These are phyloP conservation scores for Plestiodon gilberti DNA, from an alignment of 2,113 vertebrate species.

Conservation along the genomic window DNA sequence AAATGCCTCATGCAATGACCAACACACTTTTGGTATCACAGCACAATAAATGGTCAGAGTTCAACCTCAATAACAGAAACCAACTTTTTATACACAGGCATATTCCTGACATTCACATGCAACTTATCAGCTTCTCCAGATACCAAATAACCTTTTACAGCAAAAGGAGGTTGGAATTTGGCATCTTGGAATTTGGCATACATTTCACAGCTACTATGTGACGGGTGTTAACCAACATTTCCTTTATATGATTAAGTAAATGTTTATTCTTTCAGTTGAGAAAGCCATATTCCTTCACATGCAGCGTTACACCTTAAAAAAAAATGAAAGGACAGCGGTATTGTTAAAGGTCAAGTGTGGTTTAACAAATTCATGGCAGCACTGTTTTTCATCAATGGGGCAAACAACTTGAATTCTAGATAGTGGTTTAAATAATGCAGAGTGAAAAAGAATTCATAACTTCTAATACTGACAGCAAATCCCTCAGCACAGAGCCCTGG, in stretches of 20 bases:
- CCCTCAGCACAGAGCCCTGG: not conserved
- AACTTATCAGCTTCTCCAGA: conserved; percentile 15
- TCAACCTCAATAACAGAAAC: not conserved
- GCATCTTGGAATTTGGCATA: not conserved
- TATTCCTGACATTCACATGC: not conserved
- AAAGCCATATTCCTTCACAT: not conserved
- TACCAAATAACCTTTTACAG: conserved; percentile 37
- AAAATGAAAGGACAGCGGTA: too few relatives aligned
- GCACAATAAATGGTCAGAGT: not conserved
- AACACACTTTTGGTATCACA: not conserved
- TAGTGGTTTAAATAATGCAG: not conserved
- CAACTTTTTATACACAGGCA: not conserved
- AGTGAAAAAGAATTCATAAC: not conserved
- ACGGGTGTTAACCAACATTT: conserved; percentile 64
- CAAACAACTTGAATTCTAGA: not conserved
- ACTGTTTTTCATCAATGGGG: not conserved
- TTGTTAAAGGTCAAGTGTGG: not conserved
- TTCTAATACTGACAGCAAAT: not conserved
- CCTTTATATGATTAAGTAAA: conserved; percentile 58
- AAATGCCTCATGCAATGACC: not conserved
- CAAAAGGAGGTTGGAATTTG: not conserved
- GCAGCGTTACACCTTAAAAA: not conserved
- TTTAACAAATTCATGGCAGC: not conserved
- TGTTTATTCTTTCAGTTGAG: not conserved
- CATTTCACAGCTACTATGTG: conserved; percentile 50